Percentiles rank a stretch among this genome's conserved stretches.
Evolutionary conservation across 2,797 vertebrate species (phyloP).

Genomic region (Aotus griseimembra): DNA sequence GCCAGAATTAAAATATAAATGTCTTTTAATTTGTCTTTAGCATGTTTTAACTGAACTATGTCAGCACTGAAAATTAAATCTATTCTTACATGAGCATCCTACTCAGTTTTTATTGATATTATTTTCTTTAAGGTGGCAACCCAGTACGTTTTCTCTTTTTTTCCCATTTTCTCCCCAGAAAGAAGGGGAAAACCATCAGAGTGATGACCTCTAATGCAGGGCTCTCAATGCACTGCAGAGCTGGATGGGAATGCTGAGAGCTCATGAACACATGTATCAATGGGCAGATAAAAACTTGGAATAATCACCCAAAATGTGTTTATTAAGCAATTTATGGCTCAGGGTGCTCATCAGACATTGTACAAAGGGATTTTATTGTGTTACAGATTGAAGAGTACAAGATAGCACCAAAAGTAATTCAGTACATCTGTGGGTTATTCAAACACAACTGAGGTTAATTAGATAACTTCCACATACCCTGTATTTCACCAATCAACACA

Average conservation of each 20-base stretch:
- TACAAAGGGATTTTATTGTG: constrained; percentile 73
- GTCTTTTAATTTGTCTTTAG: background rate
- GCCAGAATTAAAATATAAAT: background rate
- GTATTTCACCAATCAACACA: constrained; percentile 42
- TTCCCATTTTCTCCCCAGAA: background rate
- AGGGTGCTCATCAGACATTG: constrained; percentile 38
- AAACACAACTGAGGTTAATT: constrained; percentile 13
- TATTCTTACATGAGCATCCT: background rate
- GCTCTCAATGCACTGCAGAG: background rate
- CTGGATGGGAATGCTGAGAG: background rate
- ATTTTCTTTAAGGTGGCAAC: background rate
- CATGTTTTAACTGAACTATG: background rate
- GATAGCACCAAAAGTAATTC: constrained; percentile 61
- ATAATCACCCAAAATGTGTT: constrained; percentile 54
- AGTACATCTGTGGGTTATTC: constrained; percentile 44
- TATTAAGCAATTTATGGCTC: constrained; percentile 64
- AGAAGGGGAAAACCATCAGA: background rate
- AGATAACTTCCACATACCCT: constrained; percentile 19
- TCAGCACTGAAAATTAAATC: background rate
- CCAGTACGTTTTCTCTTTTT: background rate
- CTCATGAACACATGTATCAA: background rate
- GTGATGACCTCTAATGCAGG: too few relatives aligned
- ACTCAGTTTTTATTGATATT: background rate
- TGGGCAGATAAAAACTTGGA: background rate
- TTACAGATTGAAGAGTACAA: constrained; percentile 71